These are phyloP conservation scores for Melanotaenia nigrans DNA, from an alignment of 2,797 vertebrate species.

Conservation along the genomic window DNA sequence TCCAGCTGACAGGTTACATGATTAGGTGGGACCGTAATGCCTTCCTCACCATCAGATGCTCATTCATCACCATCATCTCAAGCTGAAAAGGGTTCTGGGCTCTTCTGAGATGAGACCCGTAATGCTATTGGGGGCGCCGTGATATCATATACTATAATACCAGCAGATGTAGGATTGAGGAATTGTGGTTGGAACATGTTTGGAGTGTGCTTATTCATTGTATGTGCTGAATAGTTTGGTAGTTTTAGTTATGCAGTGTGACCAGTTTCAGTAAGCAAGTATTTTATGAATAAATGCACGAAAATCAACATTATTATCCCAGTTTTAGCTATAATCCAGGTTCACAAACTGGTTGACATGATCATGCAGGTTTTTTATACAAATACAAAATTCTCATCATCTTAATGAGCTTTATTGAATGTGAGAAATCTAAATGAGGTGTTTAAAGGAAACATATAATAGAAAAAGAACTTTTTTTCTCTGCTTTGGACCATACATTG, in stretches of 20 bases:
- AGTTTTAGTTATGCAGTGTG: not conserved
- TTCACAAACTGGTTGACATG: not conserved
- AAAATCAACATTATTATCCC: not conserved
- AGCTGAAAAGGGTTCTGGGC: constrained; percentile 15
- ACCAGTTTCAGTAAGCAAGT: not conserved
- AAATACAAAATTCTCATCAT: too few relatives aligned
- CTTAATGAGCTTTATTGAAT: too few relatives aligned
- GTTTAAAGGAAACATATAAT: too few relatives aligned
- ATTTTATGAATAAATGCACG: not conserved
- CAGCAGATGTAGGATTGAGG: constrained; percentile 22
- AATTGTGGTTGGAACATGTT: constrained; percentile 21
- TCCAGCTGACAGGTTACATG: constrained; percentile 72
- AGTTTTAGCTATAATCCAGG: not conserved
- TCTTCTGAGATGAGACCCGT: constrained; percentile 48
- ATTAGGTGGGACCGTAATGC: constrained; percentile 72
- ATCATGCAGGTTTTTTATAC: too few relatives aligned
- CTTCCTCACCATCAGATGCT: constrained; percentile 58
- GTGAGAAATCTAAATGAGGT: too few relatives aligned
- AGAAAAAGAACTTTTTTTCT: too few relatives aligned
- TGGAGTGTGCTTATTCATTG: not conserved
- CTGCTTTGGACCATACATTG: too few relatives aligned
- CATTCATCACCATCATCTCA: constrained; percentile 73
- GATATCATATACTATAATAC: constrained; percentile 50
- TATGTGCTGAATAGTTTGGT: not conserved
- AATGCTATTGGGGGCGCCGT: constrained; percentile 42